A percentile compares a stretch with the other conserved stretches of the same genome.
phyloP scores from a whole-genome alignment of 2,888 invertebrate species.

The Dryobotodes eremita region DNA sequence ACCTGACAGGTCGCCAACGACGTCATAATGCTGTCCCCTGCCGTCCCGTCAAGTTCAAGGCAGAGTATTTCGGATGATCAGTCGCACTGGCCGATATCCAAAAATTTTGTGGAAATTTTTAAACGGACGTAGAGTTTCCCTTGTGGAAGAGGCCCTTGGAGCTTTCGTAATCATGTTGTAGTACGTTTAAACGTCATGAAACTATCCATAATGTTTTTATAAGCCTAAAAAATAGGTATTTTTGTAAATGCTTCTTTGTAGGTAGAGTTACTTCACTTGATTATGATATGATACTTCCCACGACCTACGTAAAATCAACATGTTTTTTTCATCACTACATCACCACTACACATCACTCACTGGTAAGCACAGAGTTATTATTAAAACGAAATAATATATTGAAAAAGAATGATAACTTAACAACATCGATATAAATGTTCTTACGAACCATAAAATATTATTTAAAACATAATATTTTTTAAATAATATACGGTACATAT shows the following conservation, averaged over 20 bases:
- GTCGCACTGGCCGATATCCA: conserved; percentile 79
- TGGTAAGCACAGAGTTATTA: neutral
- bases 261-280: too few relatives aligned
- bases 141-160: neutral
- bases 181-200: neutral
- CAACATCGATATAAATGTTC: conserved; percentile 5
- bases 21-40: conserved; percentile 66
- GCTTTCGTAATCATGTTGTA: neutral
- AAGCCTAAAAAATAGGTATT: neutral
- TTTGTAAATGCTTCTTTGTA: neutral
- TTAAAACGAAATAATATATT: conserved; percentile 2
- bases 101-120: conserved; percentile 78
- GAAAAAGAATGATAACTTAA: conserved; percentile 22
- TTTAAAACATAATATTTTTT: conserved; percentile 1
- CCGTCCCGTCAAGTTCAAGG: conserved; percentile 82
- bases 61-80: conserved; percentile 81
- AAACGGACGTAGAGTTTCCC: conserved; percentile 37
- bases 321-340: too few relatives aligned
- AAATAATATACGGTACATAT: neutral
- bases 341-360: too few relatives aligned
- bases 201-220: neutral
- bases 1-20: conserved; percentile 70
- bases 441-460: neutral
- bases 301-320: neutral
- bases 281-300: too few relatives aligned